Conservation (phyloP, 2,888 invertebrate species). For the Drosophila anceps region DNA sequence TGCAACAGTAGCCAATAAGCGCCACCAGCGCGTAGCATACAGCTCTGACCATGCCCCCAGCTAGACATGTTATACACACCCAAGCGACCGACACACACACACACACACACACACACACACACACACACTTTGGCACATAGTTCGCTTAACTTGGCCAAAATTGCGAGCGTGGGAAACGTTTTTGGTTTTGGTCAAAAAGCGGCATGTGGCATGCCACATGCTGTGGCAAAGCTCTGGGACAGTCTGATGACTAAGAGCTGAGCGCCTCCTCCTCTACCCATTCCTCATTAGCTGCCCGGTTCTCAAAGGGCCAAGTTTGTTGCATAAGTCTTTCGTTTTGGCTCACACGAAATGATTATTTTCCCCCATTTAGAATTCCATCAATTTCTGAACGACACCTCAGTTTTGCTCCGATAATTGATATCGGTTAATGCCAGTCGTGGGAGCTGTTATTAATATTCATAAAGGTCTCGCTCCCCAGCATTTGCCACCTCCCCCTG, state of each 20-base stretch:
- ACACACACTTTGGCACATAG: conserved; percentile 6
- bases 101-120: conserved; percentile 4
- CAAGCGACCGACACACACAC: conserved; percentile 20
- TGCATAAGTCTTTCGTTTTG: conserved; percentile 78
- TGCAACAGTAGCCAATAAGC: conserved; percentile 77
- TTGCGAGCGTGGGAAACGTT: conserved; percentile 57
- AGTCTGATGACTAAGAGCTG: neutral
- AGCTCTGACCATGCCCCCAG: conserved; percentile 33
- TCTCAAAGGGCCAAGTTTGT: conserved; percentile 56
- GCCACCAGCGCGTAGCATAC: conserved; percentile 60
- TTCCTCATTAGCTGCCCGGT: conserved; percentile 1
- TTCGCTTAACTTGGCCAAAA: conserved; percentile 30
- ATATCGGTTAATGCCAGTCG: conserved; percentile 5
- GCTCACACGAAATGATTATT: neutral
- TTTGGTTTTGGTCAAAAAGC: conserved; percentile 28
- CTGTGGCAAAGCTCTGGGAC: conserved; percentile 19
- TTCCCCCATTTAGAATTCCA: neutral
- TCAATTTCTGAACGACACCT: neutral
- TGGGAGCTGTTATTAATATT: conserved; percentile 32
- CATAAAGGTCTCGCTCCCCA: conserved; percentile 20
- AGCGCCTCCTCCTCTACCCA: neutral
- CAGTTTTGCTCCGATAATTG: conserved; percentile 32
- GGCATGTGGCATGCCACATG: conserved; percentile 58
- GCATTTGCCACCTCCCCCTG: conserved; percentile 3
- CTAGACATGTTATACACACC: conserved; percentile 60